Percentiles rank a stretch among this genome's conserved stretches.
phyloP scores from a whole-genome alignment of 2,888 invertebrate species.

The Micropterix aruncella region DNA sequence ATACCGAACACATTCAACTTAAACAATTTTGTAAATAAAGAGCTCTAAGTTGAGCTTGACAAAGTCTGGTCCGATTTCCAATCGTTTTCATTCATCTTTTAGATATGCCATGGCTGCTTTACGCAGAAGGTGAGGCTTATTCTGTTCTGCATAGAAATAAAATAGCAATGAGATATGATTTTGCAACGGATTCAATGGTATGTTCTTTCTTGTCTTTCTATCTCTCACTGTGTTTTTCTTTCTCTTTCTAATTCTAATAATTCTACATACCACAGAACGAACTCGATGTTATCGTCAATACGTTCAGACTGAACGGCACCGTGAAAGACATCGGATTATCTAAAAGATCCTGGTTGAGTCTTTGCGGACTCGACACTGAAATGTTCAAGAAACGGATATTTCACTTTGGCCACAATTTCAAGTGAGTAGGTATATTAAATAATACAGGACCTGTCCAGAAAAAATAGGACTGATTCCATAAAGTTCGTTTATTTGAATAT shows the following conservation, averaged over 20 bases:
- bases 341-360: not conserved
- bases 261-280: not conserved
- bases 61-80: too few relatives aligned
- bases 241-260: not conserved
- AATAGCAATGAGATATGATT: conserved; percentile 27
- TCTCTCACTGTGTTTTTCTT: not conserved
- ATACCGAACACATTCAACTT: too few relatives aligned
- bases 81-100: not conserved
- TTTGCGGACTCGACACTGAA: not conserved
- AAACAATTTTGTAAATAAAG: too few relatives aligned
- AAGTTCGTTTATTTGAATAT: too few relatives aligned
- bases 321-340: not conserved
- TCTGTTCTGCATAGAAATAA: conserved; percentile 23
- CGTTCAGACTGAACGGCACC: not conserved
- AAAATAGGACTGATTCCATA: too few relatives aligned
- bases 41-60: too few relatives aligned
- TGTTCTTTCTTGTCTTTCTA: conserved; percentile 1
- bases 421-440: too few relatives aligned
- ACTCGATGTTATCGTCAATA: not conserved
- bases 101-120: conserved; percentile 25
- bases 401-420: not conserved
- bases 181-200: conserved; percentile 24
- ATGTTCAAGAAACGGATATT: not conserved
- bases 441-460: too few relatives aligned
- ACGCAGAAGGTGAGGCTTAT: conserved; percentile 29